These are phyloP conservation scores for Emydura subglobosa DNA, from an alignment of 2,113 vertebrate genomes.

Conservation along the genomic window DNA sequence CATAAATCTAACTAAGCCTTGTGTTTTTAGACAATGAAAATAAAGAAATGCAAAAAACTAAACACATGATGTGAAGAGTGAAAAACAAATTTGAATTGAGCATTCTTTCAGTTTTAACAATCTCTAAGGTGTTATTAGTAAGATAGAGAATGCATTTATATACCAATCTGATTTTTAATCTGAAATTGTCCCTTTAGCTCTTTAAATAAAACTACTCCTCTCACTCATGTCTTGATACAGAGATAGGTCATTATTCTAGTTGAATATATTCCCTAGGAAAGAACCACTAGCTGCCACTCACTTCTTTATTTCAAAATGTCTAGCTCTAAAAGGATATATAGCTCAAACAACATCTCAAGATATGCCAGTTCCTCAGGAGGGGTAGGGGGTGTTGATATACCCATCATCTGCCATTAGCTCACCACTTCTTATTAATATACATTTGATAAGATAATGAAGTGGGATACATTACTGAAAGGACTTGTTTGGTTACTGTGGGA, in stretches of 20 bases:
- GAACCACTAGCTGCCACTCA: neutral
- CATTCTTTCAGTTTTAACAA: neutral
- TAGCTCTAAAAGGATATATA: neutral
- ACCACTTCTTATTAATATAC: neutral
- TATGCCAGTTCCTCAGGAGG: neutral
- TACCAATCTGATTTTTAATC: neutral
- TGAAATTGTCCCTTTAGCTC: neutral
- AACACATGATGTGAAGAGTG: constrained; percentile 12
- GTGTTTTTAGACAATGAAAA: neutral
- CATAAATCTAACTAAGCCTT: constrained; percentile 20
- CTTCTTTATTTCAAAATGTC: neutral
- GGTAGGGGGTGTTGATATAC: neutral
- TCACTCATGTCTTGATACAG: neutral
- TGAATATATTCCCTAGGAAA: neutral
- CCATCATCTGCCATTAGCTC: neutral
- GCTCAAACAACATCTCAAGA: neutral
- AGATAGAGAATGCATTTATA: neutral
- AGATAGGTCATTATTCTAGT: neutral
- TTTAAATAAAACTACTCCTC: neutral
- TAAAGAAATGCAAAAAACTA: neutral
- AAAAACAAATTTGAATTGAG: neutral
- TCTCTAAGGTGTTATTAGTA: neutral
- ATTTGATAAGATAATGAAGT: constrained; percentile 13
- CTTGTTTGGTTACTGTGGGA: neutral
- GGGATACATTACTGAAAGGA: neutral